Base-by-base conservation (phyloP, 2,113 vertebrate species). In the Poeciliopsis retropinna region DNA sequence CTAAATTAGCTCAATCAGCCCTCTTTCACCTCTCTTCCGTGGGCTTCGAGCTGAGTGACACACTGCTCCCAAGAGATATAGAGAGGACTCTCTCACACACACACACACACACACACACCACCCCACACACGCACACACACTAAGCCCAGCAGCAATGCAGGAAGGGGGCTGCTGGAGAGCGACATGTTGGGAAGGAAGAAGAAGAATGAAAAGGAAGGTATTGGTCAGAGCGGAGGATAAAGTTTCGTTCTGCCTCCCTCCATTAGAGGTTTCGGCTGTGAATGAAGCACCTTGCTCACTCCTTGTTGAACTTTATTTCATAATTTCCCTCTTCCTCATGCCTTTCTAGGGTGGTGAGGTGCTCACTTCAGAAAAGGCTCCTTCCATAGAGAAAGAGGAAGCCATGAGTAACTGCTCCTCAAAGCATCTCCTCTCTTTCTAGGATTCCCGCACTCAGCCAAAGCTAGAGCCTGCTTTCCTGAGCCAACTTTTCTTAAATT, bases 1-100 rank as follows among this genome's bases (percentile, higher is more conserved):
- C 92, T 94, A 94, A 94, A 94, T 94, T 94, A 94, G 90, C 92
- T 93, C 92, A 94, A 93, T 94, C 93, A 94, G 93, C 91, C 91
- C 92, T 89, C 92, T 93, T 92, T 93, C 91, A 88, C 92, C 93
- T 92, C 83, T 85, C 83, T 84, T 91, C 90, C 87, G 28, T 76
- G 81, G 90, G 90, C 83, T 92, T 87, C 86, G 81, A 83, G 78
- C 85, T 87, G 84, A 86, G 88, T 93, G 93, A 92, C 92, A 91
- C 89, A 90, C 87, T 77, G 86, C 79, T 90, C 91, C 90, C 90
- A 47, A 70, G 90, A 81, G 91, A 87, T 67, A 39, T 37, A 64
- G 61, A 73, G 31, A 63, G 67, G 76, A 63, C 75, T n/a, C 51
- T 47, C 62, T 8, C 67, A 51, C 70, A 63, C 64, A 64, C 65